These are phyloP conservation scores for Dynastes tityus DNA, from an alignment of 2,888 invertebrate species.

Conservation along the genomic window DNA sequence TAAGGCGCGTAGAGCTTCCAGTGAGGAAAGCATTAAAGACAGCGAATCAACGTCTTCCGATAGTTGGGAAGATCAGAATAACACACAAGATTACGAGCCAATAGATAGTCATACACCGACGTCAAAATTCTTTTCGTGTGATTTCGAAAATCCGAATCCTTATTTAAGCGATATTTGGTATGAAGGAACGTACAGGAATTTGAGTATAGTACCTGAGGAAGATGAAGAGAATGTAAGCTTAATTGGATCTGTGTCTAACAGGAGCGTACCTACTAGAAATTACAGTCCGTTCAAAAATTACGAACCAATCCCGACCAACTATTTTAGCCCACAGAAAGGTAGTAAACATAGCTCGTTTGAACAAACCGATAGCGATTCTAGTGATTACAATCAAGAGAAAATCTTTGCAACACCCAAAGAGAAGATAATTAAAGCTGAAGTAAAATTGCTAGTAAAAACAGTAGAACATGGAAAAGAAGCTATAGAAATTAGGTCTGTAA, in stretches of 20 bases:
- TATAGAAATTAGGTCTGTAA: slow-evolving; percentile 71
- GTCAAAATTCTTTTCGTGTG: slow-evolving; percentile 38
- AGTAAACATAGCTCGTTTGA: slow-evolving; percentile 26
- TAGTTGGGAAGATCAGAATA: slow-evolving; percentile 58
- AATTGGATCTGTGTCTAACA: slow-evolving; percentile 61
- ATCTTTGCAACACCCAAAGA: slow-evolving; percentile 55
- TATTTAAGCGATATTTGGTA: slow-evolving; percentile 66
- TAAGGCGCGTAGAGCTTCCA: slow-evolving; percentile 61
- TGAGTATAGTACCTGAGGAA: slow-evolving; percentile 70
- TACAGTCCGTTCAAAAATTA: slow-evolving; percentile 48
- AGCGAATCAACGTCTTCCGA: slow-evolving; percentile 58
- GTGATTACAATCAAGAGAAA: slow-evolving; percentile 62
- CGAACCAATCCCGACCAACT: slow-evolving; percentile 44
- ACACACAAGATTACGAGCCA: slow-evolving; percentile 65
- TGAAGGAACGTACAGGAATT: slow-evolving; percentile 69
- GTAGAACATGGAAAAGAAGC: slow-evolving; percentile 71
- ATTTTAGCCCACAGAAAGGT: slow-evolving; percentile 4
- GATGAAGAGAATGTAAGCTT: slow-evolving; percentile 67
- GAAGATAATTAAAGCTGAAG: slow-evolving; percentile 70
- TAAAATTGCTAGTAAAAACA: slow-evolving; percentile 72
- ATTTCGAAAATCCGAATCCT: slow-evolving; percentile 33
- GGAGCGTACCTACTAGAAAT: slow-evolving; percentile 49
- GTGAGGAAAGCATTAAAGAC: slow-evolving; percentile 61
- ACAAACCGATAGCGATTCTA: slow-evolving; percentile 53
- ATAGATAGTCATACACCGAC: slow-evolving; percentile 58